Evolutionary conservation across 2,888 invertebrate genomes (phyloP).

Genomic region (Drosophila prostipennis): DNA sequence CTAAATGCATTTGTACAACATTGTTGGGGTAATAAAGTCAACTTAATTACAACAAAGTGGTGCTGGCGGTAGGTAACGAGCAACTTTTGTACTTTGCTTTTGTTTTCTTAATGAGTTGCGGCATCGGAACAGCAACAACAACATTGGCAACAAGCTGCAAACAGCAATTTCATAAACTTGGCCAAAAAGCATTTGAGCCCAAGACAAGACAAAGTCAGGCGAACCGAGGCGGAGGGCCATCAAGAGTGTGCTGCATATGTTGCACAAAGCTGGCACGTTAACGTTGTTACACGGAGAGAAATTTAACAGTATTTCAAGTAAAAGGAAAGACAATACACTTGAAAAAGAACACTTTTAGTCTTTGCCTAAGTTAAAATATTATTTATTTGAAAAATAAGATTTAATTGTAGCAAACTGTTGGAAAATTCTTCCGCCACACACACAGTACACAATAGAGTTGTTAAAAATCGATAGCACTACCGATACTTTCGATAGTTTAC

Average conservation of each 20-base stretch:
- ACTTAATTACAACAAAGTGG: conserved; percentile 68
- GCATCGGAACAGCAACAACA: conserved; percentile 35
- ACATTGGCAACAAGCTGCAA: conserved; percentile 34
- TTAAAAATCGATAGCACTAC: too few species aligned
- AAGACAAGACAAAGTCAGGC: conserved; percentile 46
- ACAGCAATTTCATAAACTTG: conserved; percentile 71
- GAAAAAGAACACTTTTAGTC: background rate
- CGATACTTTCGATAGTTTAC: too few species aligned
- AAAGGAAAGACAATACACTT: background rate
- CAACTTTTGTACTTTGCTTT: conserved; percentile 67
- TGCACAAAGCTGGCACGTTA: conserved; percentile 61
- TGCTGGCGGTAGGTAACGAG: conserved; percentile 32
- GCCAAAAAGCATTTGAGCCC: conserved; percentile 66
- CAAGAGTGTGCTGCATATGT: conserved; percentile 66
- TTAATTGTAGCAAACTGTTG: background rate
- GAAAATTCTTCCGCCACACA: too few species aligned
- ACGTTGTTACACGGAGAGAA: conserved; percentile 6
- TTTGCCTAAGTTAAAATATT: background rate
- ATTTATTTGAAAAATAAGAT: background rate
- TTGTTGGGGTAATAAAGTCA: conserved; percentile 65
- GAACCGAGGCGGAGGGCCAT: conserved; percentile 10
- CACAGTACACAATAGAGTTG: too few species aligned
- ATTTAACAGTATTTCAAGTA: background rate
- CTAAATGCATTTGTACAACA: conserved; percentile 62
- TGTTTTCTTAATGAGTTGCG: conserved; percentile 71